Conservation (phyloP, 2,113 vertebrate species). For the Amazona guildingii region DNA sequence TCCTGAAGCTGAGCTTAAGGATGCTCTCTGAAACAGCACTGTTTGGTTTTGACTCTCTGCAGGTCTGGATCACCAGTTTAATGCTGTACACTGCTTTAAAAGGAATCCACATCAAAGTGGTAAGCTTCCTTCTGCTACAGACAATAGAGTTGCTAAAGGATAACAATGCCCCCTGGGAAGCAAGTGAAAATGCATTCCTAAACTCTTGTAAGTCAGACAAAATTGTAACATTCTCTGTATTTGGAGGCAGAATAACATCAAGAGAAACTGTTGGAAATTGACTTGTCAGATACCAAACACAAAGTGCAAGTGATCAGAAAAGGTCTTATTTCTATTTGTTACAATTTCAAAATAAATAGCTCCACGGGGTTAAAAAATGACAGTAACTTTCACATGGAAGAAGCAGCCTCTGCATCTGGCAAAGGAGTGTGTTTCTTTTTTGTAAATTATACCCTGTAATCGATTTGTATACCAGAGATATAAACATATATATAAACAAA, state of each 20-base stretch:
- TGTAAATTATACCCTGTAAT: background rate
- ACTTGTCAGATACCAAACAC: background rate
- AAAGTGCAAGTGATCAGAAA: slow-evolving; percentile 19
- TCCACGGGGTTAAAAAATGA: background rate
- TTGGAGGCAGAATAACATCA: slow-evolving; percentile 43
- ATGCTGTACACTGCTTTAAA: slow-evolving; percentile 24
- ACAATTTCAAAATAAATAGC: slow-evolving; percentile 42
- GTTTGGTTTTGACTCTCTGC: slow-evolving; percentile 33
- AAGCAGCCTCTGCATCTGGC: background rate
- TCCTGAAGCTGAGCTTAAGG: background rate
- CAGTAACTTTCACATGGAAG: background rate
- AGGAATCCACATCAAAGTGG: slow-evolving; percentile 30
- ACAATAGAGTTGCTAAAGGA: slow-evolving; percentile 58
- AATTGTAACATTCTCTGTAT: slow-evolving; percentile 27
- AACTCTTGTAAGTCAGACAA: slow-evolving; percentile 47
- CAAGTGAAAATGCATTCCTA: slow-evolving; percentile 36
- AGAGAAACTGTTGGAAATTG: slow-evolving; percentile 29
- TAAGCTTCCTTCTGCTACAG: slow-evolving; percentile 44
- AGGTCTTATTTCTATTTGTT: slow-evolving; percentile 21
- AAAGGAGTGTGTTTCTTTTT: background rate
- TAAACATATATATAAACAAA: background rate
- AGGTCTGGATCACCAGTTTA: slow-evolving; percentile 29
- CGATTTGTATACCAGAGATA: background rate
- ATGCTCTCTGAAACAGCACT: slow-evolving; percentile 5
- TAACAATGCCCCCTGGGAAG: slow-evolving; percentile 59